Conservation (phyloP, 2,888 invertebrate species). For the Agriopis marginaria region DNA sequence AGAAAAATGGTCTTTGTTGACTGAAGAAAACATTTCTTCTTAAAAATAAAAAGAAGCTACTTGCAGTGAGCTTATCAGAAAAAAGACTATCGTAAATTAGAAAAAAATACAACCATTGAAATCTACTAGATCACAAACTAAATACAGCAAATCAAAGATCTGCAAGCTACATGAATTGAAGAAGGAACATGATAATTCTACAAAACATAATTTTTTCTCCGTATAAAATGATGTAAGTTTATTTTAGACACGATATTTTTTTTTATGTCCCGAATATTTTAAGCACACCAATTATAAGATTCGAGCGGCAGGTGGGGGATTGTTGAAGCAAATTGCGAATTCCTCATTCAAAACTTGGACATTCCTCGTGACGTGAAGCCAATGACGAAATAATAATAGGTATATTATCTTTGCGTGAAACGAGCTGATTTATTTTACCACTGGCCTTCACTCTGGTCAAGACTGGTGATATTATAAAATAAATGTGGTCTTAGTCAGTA, state of each 20-base stretch:
- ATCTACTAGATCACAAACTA: too few species aligned
- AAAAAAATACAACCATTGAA: too few species aligned
- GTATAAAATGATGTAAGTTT: neutral
- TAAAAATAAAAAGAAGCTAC: too few species aligned
- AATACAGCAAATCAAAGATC: too few species aligned
- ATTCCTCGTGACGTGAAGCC: constrained; percentile 34
- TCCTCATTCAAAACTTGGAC: constrained; percentile 39
- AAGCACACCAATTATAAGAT: constrained; percentile 41
- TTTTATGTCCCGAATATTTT: neutral
- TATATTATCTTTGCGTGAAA: neutral
- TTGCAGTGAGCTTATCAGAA: too few species aligned
- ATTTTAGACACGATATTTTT: neutral
- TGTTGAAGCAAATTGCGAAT: constrained; percentile 43
- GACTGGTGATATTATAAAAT: constrained; percentile 15
- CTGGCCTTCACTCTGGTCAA: constrained; percentile 34
- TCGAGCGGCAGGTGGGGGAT: constrained; percentile 46
- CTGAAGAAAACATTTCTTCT: too few species aligned
- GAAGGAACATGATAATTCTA: too few species aligned
- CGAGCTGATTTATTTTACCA: constrained; percentile 42
- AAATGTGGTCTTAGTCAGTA: neutral
- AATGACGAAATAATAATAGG: too few species aligned
- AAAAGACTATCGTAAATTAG: too few species aligned
- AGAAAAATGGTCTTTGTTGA: too few species aligned
- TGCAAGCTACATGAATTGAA: too few species aligned
- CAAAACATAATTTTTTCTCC: neutral